Conservation (phyloP, 2,113 vertebrate species). For the Lonchura striata region DNA sequence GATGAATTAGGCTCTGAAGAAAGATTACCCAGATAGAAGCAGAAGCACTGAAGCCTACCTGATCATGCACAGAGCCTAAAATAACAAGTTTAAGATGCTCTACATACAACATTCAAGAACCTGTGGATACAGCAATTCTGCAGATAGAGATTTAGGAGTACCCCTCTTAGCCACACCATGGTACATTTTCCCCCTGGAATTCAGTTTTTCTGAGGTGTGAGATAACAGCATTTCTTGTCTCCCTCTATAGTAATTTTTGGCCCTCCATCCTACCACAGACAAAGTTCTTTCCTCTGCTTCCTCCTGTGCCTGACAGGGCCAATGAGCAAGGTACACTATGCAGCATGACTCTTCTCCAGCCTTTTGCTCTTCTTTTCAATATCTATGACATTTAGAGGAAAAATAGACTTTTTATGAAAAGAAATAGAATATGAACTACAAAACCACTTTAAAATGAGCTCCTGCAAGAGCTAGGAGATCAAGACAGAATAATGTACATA, state of each 20-base stretch:
- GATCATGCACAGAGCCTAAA: background rate
- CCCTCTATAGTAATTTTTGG: background rate
- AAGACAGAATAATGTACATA: background rate
- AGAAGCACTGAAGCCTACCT: background rate
- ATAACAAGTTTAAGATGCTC: background rate
- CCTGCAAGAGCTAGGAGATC: background rate
- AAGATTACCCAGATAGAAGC: background rate
- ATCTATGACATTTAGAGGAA: background rate
- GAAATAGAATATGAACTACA: background rate
- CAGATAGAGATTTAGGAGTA: background rate
- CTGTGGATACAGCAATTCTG: background rate
- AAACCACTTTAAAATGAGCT: background rate
- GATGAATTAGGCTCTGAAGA: background rate
- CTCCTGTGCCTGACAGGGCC: too few relatives aligned
- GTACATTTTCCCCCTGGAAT: background rate
- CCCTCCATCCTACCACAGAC: background rate
- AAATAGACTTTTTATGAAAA: background rate
- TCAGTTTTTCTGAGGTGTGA: background rate
- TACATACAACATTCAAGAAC: background rate
- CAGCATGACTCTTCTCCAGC: background rate
- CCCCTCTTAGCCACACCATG: rapidly evolving
- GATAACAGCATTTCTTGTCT: background rate
- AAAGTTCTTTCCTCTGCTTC: rapidly evolving
- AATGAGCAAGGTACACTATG: background rate
- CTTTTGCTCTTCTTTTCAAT: background rate